Percentiles rank a stretch among this genome's conserved stretches.
Conservation (phyloP, 2,888 invertebrate species). For the Stenoptilia bipunctidactyla region DNA sequence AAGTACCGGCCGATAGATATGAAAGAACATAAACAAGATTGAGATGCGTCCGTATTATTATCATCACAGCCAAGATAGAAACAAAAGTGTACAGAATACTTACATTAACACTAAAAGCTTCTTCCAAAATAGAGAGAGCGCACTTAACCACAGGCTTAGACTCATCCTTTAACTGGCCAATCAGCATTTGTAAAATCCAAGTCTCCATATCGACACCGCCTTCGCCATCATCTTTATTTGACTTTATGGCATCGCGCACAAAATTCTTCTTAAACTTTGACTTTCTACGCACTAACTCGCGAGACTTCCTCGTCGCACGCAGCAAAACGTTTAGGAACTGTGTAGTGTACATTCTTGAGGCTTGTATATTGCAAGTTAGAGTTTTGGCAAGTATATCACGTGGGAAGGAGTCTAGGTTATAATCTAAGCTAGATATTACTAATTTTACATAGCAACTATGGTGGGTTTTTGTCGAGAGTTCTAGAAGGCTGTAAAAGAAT, state of each 20-base stretch:
- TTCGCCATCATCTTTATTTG: constrained; percentile 30
- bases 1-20: too few relatives aligned
- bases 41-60: too few relatives aligned
- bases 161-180: constrained; percentile 87
- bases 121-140: constrained; percentile 87
- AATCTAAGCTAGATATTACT: constrained; percentile 92
- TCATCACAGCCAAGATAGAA: too few relatives aligned
- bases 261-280: constrained; percentile 48
- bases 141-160: constrained; percentile 84
- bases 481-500: constrained; percentile 78
- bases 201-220: constrained; percentile 75
- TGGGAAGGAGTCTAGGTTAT: constrained; percentile 79
- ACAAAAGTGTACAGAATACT: too few relatives aligned
- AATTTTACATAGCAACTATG: constrained; percentile 95
- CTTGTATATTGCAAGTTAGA: constrained; percentile 68
- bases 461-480: constrained; percentile 84
- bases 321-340: constrained; percentile 91
- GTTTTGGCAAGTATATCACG: constrained; percentile 75
- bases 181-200: constrained; percentile 90
- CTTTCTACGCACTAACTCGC: constrained; percentile 51
- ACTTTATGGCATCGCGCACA: constrained; percentile 35
- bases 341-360: constrained; percentile 84
- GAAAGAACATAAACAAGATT: too few relatives aligned
- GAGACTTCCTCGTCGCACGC: constrained; percentile 73
- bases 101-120: constrained; percentile 92